A percentile compares a stretch with the other conserved stretches of the same genome.
Evolutionary conservation across 1,140 invertebrate species (phyloP).

Genomic region (Sycophaga agraensis): DNA sequence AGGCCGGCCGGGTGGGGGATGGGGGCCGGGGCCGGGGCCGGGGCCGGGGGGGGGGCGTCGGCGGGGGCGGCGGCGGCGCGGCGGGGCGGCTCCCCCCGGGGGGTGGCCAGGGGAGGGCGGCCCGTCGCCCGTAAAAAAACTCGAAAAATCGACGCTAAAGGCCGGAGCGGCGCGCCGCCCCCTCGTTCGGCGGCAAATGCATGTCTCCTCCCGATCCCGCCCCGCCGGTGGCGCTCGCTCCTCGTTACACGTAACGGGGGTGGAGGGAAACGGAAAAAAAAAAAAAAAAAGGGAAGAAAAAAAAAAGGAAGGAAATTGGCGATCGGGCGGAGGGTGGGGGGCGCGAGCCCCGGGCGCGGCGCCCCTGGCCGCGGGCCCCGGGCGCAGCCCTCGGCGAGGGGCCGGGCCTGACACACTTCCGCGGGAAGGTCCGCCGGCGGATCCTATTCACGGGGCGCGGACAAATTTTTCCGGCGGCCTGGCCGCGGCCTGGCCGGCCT

Average conservation of each 20-base stretch:
- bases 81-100: conserved; percentile 2
- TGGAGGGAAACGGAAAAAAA: too few species aligned
- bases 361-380: neutral
- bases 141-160: conserved; percentile 45
- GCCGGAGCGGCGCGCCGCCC: conserved; percentile 33
- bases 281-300: conserved; percentile 49
- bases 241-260: conserved; percentile 47
- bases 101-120: conserved; percentile 18
- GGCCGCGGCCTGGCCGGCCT: neutral
- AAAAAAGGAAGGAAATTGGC: conserved; percentile 32
- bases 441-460: neutral
- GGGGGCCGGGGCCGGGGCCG: conserved; percentile 27
- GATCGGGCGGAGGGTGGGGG: conserved; percentile 16
- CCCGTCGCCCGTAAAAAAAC: conserved; percentile 34
- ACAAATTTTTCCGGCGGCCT: conserved; percentile 11
- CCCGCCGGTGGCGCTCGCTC: conserved; percentile 31
- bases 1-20: neutral
- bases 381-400: neutral
- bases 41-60: neutral
- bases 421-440: too few species aligned
- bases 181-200: conserved; percentile 36
- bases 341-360: neutral
- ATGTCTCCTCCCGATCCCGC: conserved; percentile 33
- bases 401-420: too few species aligned
- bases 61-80: neutral